phyloP scores from a whole-genome alignment of 2,888 invertebrate species.

The Augochlorella aurata region DNA sequence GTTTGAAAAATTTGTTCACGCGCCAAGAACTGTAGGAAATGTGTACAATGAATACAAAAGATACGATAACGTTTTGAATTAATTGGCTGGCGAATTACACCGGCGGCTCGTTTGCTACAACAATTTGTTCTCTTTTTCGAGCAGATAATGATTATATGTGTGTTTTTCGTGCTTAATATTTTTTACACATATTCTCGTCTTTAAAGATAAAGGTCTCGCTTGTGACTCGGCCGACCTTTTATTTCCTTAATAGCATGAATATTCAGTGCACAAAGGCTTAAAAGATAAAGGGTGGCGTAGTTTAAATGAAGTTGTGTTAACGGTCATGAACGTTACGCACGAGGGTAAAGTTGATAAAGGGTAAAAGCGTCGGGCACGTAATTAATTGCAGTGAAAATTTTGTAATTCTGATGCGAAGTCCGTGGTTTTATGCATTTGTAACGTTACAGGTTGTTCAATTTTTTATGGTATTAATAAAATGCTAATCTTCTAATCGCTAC shows the following conservation, averaged over 20 bases:
- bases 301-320: not conserved
- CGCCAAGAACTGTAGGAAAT: no score
- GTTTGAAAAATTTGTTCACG: not conserved
- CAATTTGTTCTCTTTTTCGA: not conserved
- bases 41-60: no score
- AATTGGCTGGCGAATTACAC: no score
- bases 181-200: not conserved
- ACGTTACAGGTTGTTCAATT: not conserved
- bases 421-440: not conserved
- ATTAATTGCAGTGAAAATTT: not conserved
- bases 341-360: not conserved
- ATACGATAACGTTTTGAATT: no score
- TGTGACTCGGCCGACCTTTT: not conserved
- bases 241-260: not conserved
- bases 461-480: not conserved
- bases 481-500: no score
- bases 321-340: not conserved
- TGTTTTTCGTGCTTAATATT: not conserved
- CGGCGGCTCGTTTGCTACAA: not conserved
- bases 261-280: not conserved
- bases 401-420: not conserved
- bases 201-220: not conserved
- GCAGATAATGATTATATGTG: not conserved
- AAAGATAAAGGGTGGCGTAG: not conserved
- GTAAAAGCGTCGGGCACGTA: not conserved